Evolutionary conservation across 2,797 vertebrate species (phyloP), one percentile per base, ranked within the genome.

Genomic region (Gymnopithys bicolor): DNA sequence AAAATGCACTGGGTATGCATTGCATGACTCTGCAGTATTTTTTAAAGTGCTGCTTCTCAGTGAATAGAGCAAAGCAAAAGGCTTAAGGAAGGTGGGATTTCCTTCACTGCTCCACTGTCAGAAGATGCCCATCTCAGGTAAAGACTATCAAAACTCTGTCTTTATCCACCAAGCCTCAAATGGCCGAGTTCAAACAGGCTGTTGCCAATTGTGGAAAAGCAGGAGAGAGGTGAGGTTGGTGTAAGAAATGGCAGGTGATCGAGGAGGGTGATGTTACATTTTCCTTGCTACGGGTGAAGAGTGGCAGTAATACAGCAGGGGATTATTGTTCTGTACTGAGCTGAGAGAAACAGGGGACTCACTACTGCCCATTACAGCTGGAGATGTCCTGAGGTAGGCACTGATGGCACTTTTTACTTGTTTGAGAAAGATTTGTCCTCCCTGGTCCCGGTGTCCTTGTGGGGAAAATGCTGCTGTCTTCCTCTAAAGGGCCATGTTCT

Each of bases 11-110:
- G 67, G 30, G 37, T 62, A 43, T 30, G 60, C 85, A 59, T 19
- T 0, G 2, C 43, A 64, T 92, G 93, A 87, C 90, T 84, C 52
- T 63, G 86, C 94, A 91, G 13, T 60, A 74, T 63, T 90, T 77
- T 78, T 73, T 3, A 56, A 19, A 74, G 77, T 32, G 14, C 24
- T 52, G 1, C 24, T 68, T 86, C 66, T 93, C 74, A 70, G 67
- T 81, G 91, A 96, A 71, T 10, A 90, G 64, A 37, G 33, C 58
- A 83, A 93, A 89, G 46, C 35, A 84, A 86, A 13, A 74, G 59
- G 62, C 13, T 66, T 60, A 91, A 82, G 67, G 68, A 76, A 52
- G 49, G 64, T 46, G 52, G 4, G 45, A 45, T 10, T 33, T 89
- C 66, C 79, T 69, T 77, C 19, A 37, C 23, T 18, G 74, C 63